Evolutionary conservation across 1,140 invertebrate species (phyloP).

Genomic region (Leptoteleia sp.): DNA sequence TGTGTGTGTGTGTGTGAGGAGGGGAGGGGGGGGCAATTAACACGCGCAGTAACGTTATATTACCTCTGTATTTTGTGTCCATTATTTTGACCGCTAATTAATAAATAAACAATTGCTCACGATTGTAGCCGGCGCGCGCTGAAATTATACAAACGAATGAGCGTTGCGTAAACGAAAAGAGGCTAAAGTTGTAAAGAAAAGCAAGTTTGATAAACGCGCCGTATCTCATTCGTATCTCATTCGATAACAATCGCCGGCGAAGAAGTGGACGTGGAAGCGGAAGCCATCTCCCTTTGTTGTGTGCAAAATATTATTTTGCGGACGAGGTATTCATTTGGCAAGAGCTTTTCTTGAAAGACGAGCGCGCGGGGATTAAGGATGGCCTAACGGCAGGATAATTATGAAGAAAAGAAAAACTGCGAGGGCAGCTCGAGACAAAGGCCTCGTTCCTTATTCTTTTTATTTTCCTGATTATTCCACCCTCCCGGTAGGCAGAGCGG

Average conservation of each 20-base stretch:
- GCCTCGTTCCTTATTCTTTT: constrained; percentile 64
- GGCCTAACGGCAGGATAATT: constrained; percentile 74
- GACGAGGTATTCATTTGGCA: constrained; percentile 72
- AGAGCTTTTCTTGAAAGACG: constrained; percentile 74
- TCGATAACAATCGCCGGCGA: constrained; percentile 71
- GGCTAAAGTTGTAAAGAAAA: constrained; percentile 33
- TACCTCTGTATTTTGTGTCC: too few relatives aligned
- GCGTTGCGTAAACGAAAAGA: constrained; percentile 29
- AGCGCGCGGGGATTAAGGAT: constrained; percentile 74
- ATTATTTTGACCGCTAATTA: too few relatives aligned
- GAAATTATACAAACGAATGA: constrained; percentile 3
- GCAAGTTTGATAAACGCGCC: constrained; percentile 66
- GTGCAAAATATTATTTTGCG: constrained; percentile 75
- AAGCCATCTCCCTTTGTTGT: constrained; percentile 72
- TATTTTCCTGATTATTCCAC: constrained; percentile 68
- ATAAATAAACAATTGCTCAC: too few relatives aligned
- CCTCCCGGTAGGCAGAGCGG: constrained; percentile 55
- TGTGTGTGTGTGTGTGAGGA: too few relatives aligned
- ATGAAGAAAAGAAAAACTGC: constrained; percentile 75
- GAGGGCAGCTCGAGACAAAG: constrained; percentile 71
- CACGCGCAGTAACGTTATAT: too few relatives aligned
- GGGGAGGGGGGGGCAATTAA: too few relatives aligned
- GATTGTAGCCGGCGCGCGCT: not conserved
- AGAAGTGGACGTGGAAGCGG: constrained; percentile 58
- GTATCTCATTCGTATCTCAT: constrained; percentile 65